These are phyloP conservation scores for Neogale vison DNA, from an alignment of 2,113 vertebrate species.

Conservation along the genomic window DNA sequence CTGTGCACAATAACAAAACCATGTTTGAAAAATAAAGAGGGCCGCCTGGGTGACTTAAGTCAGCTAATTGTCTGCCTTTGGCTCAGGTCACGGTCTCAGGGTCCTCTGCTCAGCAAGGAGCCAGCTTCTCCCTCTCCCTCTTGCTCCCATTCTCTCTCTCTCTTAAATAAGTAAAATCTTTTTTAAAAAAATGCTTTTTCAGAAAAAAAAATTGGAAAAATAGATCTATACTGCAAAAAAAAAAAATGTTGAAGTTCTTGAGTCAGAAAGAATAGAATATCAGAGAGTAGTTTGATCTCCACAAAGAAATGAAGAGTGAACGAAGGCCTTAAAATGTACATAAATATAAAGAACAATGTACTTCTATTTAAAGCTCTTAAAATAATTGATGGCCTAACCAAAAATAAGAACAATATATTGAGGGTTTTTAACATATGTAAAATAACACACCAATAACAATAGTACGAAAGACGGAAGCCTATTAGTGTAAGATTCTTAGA, in stretches of 20 bases:
- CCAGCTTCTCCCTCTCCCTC: background rate
- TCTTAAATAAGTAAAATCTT: background rate
- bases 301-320: background rate
- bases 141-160: background rate
- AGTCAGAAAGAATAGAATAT: background rate
- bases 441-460: background rate
- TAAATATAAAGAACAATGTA: background rate
- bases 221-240: background rate
- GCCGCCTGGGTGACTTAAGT: background rate
- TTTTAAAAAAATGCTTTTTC: background rate
- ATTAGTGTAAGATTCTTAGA: background rate
- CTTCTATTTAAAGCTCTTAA: background rate
- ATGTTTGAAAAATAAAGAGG: background rate
- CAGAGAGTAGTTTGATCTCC: background rate
- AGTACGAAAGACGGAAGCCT: background rate
- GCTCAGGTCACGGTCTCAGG: too few species aligned
- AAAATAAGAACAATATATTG: background rate
- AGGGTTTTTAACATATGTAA: background rate
- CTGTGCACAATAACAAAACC: background rate
- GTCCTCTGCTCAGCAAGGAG: background rate
- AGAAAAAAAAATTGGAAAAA: background rate
- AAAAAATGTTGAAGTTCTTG: background rate
- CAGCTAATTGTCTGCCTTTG: background rate
- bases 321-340: background rate
- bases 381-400: background rate